phyloP scores from a whole-genome alignment of 2,113 vertebrate species.

The Rousettus leschenaultii region DNA sequence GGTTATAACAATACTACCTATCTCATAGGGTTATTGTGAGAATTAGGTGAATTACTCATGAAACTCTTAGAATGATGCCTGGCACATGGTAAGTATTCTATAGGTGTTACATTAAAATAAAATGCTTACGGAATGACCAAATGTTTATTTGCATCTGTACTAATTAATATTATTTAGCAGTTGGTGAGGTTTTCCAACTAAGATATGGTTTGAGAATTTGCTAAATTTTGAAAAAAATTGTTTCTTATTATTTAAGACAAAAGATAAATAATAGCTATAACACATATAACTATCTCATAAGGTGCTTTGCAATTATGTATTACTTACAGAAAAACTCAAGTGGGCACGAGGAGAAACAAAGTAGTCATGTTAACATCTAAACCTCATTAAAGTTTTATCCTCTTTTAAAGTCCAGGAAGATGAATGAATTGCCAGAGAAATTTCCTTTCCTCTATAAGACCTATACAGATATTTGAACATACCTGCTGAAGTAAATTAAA shows the following conservation, averaged over 20 bases:
- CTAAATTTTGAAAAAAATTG: background rate
- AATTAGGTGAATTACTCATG: background rate
- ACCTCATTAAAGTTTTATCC: slow-evolving; percentile 51
- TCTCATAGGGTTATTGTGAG: background rate
- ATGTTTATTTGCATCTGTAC: background rate
- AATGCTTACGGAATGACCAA: background rate
- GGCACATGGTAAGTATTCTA: background rate
- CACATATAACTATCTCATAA: background rate
- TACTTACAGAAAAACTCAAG: slow-evolving; percentile 33
- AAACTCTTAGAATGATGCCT: background rate
- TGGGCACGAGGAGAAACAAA: background rate
- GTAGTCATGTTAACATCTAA: slow-evolving; percentile 40
- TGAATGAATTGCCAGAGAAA: slow-evolving; percentile 51
- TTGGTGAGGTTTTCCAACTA: background rate
- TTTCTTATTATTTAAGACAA: slow-evolving; percentile 7
- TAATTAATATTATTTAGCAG: background rate
- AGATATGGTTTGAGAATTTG: background rate
- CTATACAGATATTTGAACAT: slow-evolving; percentile 32
- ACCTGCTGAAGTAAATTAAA: slow-evolving; percentile 60
- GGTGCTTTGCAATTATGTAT: slow-evolving; percentile 41
- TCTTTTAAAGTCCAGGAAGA: slow-evolving; percentile 63
- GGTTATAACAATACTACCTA: background rate
- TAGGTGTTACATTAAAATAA: background rate
- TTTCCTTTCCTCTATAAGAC: background rate
- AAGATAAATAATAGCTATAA: slow-evolving; percentile 29